Base-by-base conservation (phyloP, 2,888 invertebrate species). In the Lepidochrysops patricia region DNA sequence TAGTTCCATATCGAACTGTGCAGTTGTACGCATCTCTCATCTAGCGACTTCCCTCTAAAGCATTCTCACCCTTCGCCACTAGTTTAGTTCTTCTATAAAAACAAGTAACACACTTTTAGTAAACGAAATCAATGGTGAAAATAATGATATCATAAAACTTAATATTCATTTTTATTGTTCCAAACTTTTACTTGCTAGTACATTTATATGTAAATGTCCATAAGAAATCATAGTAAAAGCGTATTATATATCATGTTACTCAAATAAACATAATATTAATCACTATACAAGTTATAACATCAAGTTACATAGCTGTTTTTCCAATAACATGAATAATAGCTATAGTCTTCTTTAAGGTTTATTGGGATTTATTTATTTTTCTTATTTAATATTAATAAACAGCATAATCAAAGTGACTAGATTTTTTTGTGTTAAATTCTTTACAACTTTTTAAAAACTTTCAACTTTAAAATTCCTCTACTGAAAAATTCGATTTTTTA, bases 111-210 rank as follows among this genome's bases (percentile, higher is more conserved):
- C 29, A 19, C 19, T 54, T 19, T 54, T 12, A 54, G 32, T 32
- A 54, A 54, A 54, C 52, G 19, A 29, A 54, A 54, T 32, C 32
- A 54, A 29, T 29, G 43, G 62, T 62, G 63, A 64, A 63, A 63
- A 57, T 50, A 35, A 29, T 50, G 29, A 50, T 60, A 60, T 34
- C 54, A 60, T 64, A 61, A 65, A 65, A 63, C 57, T 35, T 62
- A 62, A 65, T 12, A 19, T 19, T 32, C 29, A 15, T 9, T 54
- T 52, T 52, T 27, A 63, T 62, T 64, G 65, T 65, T 64, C 34
- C 60, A 49, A 65, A 65, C 62, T 62, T 63, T 63, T 62, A 60
- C 62, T 62, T 52, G 48, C 6, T 23, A 34, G 23, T 49, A 62
- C 62, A 62, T 63, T 64, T 64, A 43, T 35, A 52, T 52, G 27